These are phyloP conservation scores for Nephrocerus scutellatus DNA, from an alignment of 2,888 invertebrate genomes.

Conservation along the genomic window DNA sequence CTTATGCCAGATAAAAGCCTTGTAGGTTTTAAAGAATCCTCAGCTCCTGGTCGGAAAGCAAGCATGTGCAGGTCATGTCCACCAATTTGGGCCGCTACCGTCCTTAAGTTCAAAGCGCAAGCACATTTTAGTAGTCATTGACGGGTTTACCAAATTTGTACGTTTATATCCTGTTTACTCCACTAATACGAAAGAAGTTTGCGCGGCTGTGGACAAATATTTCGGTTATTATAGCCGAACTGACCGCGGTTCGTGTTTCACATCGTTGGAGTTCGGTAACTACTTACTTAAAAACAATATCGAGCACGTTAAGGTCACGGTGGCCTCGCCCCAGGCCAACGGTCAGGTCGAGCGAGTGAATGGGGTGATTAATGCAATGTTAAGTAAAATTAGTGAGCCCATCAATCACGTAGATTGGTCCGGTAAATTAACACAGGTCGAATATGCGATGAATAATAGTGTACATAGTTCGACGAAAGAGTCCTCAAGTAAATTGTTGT, in stretches of 20 bases:
- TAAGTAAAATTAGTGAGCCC: conserved; percentile 12
- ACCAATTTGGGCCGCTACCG: conserved; percentile 7
- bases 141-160: conserved; percentile 5
- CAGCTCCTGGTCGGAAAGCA: no score
- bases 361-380: conserved; percentile 10
- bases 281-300: conserved; percentile 22
- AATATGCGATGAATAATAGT: conserved; percentile 28
- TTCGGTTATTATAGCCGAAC: conserved; percentile 7
- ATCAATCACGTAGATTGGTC: conserved; percentile 10
- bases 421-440: conserved; percentile 9
- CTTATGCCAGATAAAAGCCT: no score
- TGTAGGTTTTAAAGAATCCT: no score
- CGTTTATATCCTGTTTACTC: conserved; percentile 2
- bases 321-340: conserved; percentile 29
- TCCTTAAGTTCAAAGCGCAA: conserved; percentile 1
- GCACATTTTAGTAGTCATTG: conserved; percentile 4
- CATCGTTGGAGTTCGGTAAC: conserved; percentile 9
- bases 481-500: conserved; percentile 28
- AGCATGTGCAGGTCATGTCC: conserved; percentile 4
- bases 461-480: conserved; percentile 26
- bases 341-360: conserved; percentile 25
- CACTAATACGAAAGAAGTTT: conserved; percentile 7
- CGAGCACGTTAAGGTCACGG: conserved; percentile 27
- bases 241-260: conserved; percentile 11
- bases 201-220: conserved; percentile 1